Base-by-base conservation (phyloP, 1,140 invertebrate species). In the Manduca sexta region DNA sequence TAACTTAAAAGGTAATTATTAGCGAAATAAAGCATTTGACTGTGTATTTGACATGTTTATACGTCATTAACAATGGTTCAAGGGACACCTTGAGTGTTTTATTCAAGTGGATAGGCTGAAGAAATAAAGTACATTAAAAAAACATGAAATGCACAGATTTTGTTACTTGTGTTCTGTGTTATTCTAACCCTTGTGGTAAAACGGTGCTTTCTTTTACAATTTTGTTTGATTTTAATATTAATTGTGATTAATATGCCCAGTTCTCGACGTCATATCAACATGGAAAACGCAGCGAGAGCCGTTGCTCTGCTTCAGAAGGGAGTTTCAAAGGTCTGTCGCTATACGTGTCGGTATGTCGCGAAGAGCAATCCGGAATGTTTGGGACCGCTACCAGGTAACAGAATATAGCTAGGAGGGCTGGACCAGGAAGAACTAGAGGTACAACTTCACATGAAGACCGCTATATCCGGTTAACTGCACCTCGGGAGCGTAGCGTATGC, bases 381-480 rank as follows among this genome's bases (percentile, higher is more conserved):
- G 45, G 52, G 18, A 54, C 8, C 42, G 40, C 3, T 54, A 37
- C 31, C 37, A 45, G 17, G 47, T 45, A 38, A 50, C 50, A 14
- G 46, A 48, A 41, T 49, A 16, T 57, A 3, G 16, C 55, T 35
- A 53, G 56, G 37, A 51, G 57, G 49, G 12, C 4, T 41, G 57
- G 45, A 41, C 44, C 49, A 48, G 49, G 53, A 14, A 56, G 53
- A 56, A 26, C n/a, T 17, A 12, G 50, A 44, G 30, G 26, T 11
- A 56, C 49, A 46, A 61, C 43, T 11, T 16, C 39, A 11, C 58
- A 61, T 14, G 54, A 56, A 43, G 54, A 61, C 21, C 42, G 49
- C 8, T 55, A 60, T 26, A 43, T 60, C 3, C 7, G 45, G 39
- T 49, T 58, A 14, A 40, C 44, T 52, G 57, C 57, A 15, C 51